Conservation (phyloP, 1,140 invertebrate genomes). For the Odontomachus brunneus region DNA sequence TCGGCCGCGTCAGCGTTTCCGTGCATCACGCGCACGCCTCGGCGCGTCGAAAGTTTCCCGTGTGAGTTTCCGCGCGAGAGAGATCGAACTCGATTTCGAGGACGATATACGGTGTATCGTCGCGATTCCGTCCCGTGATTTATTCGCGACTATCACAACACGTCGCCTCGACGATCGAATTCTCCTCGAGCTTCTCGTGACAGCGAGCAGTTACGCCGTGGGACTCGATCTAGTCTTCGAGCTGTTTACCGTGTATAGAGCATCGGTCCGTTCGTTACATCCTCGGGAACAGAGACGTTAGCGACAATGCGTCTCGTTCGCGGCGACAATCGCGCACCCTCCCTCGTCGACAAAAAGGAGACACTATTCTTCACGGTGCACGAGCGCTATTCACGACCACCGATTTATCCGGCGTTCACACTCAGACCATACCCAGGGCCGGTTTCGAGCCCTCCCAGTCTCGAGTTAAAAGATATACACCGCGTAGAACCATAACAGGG, state of each 20-base stretch:
- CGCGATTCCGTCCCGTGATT: slow-evolving; percentile 19
- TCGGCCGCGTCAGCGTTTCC: slow-evolving; percentile 54
- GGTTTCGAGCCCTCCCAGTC: slow-evolving; percentile 38
- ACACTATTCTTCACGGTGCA: slow-evolving; percentile 31
- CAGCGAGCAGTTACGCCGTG: background rate
- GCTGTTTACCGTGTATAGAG: slow-evolving; percentile 38
- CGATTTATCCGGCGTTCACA: slow-evolving; percentile 59
- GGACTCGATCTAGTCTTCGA: background rate
- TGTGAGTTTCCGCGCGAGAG: background rate
- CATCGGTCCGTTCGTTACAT: slow-evolving; percentile 34
- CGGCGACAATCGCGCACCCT: slow-evolving; percentile 38
- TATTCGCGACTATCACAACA: background rate
- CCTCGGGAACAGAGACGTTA: slow-evolving; percentile 14
- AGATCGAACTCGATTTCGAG: slow-evolving; percentile 39
- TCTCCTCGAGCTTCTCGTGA: background rate
- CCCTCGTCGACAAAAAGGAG: slow-evolving; percentile 27
- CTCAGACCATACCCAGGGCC: background rate
- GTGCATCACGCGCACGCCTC: slow-evolving; percentile 43
- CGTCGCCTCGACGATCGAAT: background rate
- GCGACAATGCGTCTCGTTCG: slow-evolving; percentile 17
- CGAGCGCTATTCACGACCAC: slow-evolving; percentile 42
- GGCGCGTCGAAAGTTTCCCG: slow-evolving; percentile 27
- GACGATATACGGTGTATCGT: background rate
- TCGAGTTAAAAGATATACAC: slow-evolving; percentile 37
- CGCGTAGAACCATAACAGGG: slow-evolving; percentile 16